A percentile compares a stretch with the other conserved stretches of the same genome.
These are phyloP conservation scores for Synanceia verrucosa DNA, from an alignment of 2,797 vertebrate species.

Conservation along the genomic window DNA sequence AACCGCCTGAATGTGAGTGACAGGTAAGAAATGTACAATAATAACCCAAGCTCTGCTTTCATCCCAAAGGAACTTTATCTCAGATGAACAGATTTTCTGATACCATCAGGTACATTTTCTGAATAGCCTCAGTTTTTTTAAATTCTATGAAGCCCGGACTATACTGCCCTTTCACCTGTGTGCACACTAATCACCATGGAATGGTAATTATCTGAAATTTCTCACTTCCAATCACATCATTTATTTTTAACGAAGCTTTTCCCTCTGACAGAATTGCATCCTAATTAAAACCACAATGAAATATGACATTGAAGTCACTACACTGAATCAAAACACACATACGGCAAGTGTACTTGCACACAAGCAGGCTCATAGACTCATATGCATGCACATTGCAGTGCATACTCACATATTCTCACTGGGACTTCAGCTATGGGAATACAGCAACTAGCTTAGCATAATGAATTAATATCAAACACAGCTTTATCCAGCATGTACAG, in stretches of 20 bases:
- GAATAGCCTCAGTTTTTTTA: slow-evolving; percentile 11
- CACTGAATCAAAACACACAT: background rate
- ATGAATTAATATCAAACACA: slow-evolving; percentile 60
- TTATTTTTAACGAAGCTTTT: slow-evolving; percentile 16
- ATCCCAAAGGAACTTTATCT: slow-evolving; percentile 9
- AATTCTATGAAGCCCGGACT: background rate
- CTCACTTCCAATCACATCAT: slow-evolving; percentile 17
- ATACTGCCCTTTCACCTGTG: background rate
- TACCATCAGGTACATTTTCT: slow-evolving; percentile 4
- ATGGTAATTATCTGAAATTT: slow-evolving; percentile 23
- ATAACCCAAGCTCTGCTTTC: slow-evolving; percentile 12
- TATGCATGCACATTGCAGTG: slow-evolving; percentile 5
- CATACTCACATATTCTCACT: slow-evolving; percentile 4
- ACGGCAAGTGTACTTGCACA: background rate
- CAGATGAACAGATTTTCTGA: background rate
- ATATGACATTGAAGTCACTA: slow-evolving; percentile 30
- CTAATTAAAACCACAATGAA: slow-evolving; percentile 32
- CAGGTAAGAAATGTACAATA: slow-evolving; percentile 22
- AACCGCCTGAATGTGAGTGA: slow-evolving; percentile 14
- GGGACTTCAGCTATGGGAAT: slow-evolving; percentile 29
- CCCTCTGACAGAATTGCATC: slow-evolving; percentile 7
- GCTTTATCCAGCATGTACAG: slow-evolving; percentile 38
- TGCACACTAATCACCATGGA: slow-evolving; percentile 12
- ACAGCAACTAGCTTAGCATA: slow-evolving; percentile 57
- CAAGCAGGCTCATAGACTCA: background rate